Conservation (phyloP, 1,140 invertebrate species). For the Neoseiulus cucumeris region DNA sequence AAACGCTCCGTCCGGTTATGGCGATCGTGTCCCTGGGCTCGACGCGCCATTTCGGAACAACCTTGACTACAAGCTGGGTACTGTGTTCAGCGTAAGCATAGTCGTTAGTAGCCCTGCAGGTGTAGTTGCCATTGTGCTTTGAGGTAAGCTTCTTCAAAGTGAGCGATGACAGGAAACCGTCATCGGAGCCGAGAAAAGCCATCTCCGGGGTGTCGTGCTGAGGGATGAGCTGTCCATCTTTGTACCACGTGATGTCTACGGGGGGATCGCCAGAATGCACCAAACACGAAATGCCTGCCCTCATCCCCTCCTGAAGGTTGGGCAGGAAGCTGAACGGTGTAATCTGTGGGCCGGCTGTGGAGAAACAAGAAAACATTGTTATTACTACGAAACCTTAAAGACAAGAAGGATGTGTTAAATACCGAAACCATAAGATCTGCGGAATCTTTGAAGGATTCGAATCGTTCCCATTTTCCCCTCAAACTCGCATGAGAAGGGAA, state of each 20-base stretch:
- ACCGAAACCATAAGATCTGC: constrained; percentile 15
- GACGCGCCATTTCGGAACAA: constrained; percentile 65
- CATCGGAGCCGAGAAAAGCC: constrained; percentile 18
- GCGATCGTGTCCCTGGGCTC: constrained; percentile 69
- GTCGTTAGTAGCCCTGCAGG: constrained; percentile 33
- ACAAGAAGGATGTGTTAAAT: constrained; percentile 14
- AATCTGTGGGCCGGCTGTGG: constrained; percentile 38
- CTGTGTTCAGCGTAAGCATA: constrained; percentile 31
- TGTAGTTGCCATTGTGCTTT: constrained; percentile 36
- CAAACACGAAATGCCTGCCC: constrained; percentile 32
- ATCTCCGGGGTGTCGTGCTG: constrained; percentile 19
- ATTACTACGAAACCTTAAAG: constrained; percentile 13
- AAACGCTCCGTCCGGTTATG: constrained; percentile 56
- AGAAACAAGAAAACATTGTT: constrained; percentile 14
- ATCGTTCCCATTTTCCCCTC: too few relatives aligned
- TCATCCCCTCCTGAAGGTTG: constrained; percentile 38
- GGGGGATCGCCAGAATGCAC: constrained; percentile 29
- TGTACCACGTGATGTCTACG: constrained; percentile 33
- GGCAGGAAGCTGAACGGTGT: constrained; percentile 37
- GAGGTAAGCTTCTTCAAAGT: constrained; percentile 26
- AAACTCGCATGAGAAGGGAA: too few relatives aligned
- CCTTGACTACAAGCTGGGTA: constrained; percentile 33
- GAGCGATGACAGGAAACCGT: constrained; percentile 27
- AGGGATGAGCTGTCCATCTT: constrained; percentile 40
- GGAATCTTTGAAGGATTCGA: too few relatives aligned